Percentiles rank a stretch among this genome's conserved stretches.
phyloP scores from a whole-genome alignment of 2,888 invertebrate species.

The Pseudococcus viburni region DNA sequence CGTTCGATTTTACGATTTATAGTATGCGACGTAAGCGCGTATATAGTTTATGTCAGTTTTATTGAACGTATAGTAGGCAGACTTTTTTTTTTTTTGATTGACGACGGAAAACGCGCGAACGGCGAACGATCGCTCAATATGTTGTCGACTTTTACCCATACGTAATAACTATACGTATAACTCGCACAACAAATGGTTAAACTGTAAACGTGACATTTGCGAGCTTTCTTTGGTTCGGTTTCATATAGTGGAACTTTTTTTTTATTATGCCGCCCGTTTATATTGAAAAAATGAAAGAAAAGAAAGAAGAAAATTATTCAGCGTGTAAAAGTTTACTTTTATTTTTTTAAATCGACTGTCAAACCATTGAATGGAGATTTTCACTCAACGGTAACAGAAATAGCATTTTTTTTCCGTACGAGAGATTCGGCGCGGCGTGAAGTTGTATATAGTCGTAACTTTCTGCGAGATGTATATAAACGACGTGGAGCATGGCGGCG shows the following conservation, averaged over 20 bases:
- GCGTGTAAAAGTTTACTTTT: slow-evolving; percentile 26
- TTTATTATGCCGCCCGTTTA: not conserved
- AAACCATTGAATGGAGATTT: slow-evolving; percentile 12
- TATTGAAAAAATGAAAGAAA: slow-evolving; percentile 12
- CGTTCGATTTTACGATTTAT: not conserved
- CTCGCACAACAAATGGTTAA: slow-evolving; percentile 50
- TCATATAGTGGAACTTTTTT: slow-evolving; percentile 38
- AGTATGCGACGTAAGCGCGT: not conserved
- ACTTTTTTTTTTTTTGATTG: slow-evolving; percentile 43
- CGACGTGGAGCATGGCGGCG: not conserved
- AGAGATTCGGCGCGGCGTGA: not conserved
- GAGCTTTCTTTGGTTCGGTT: slow-evolving; percentile 40
- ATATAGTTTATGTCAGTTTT: slow-evolving; percentile 31
- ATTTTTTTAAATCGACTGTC: slow-evolving; percentile 21
- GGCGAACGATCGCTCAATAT: slow-evolving; percentile 25
- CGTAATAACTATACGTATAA: slow-evolving; percentile 42
- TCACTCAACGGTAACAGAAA: not conserved
- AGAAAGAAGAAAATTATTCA: slow-evolving; percentile 15
- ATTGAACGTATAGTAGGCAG: not conserved
- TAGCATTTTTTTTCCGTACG: not conserved
- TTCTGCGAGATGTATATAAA: not conserved
- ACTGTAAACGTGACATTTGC: slow-evolving; percentile 53
- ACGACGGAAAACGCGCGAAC: slow-evolving; percentile 37
- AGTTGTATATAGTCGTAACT: not conserved
- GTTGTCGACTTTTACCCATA: slow-evolving; percentile 49